Evolutionary conservation across 2,797 vertebrate species (phyloP).

Genomic region (Xyrichtys novacula): DNA sequence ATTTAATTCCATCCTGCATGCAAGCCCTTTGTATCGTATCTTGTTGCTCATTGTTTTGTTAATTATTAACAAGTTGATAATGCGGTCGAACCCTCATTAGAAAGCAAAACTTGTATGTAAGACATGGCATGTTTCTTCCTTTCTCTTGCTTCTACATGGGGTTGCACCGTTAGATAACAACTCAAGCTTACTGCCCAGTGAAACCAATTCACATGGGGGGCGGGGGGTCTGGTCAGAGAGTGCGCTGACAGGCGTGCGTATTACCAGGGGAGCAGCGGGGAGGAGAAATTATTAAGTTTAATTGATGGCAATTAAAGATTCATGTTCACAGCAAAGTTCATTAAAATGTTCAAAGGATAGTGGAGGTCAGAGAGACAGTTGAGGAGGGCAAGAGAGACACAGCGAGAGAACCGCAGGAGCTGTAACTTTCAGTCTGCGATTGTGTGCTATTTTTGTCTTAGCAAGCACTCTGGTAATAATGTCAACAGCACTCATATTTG

Average conservation of each 20-base stretch:
- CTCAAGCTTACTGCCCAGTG: slow-evolving; percentile 35
- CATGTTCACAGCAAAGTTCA: slow-evolving; percentile 78
- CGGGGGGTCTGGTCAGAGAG: slow-evolving; percentile 59
- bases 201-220: slow-evolving; percentile 53
- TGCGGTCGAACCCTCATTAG: slow-evolving; percentile 1
- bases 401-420: slow-evolving; percentile 30
- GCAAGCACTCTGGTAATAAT: slow-evolving; percentile 31
- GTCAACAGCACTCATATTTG: slow-evolving; percentile 23
- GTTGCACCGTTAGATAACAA: slow-evolving; percentile 45
- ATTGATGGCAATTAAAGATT: slow-evolving; percentile 81
- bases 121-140: slow-evolving; percentile 19
- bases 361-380: slow-evolving; percentile 41
- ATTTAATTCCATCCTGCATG: background rate
- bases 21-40: slow-evolving; percentile 1
- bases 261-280: slow-evolving; percentile 49
- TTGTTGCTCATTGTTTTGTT: slow-evolving; percentile 7
- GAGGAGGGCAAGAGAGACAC: slow-evolving; percentile 26
- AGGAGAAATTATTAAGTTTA: slow-evolving; percentile 79
- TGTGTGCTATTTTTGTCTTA: slow-evolving; percentile 7
- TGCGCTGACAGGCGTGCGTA: slow-evolving; percentile 52
- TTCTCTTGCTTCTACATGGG: slow-evolving; percentile 5
- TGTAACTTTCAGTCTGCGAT: slow-evolving; percentile 37
- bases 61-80: background rate
- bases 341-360: slow-evolving; percentile 77
- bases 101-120: slow-evolving; percentile 32